phyloP scores from a whole-genome alignment of 2,797 vertebrate genomes.

The Xerus rutilus region DNA sequence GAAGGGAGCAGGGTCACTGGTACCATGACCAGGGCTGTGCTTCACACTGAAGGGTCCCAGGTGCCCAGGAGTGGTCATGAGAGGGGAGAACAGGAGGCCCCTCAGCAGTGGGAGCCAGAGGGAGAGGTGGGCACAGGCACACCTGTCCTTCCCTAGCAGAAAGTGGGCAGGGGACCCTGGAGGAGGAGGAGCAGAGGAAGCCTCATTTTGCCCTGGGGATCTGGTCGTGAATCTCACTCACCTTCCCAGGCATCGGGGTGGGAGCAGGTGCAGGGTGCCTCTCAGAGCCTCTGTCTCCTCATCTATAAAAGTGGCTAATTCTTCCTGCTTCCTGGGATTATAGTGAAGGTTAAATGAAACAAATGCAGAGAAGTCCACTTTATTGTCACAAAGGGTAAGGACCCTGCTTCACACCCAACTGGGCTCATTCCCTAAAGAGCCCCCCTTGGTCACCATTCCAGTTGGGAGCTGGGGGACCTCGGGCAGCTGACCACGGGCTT shows the following conservation, averaged over 20 bases:
- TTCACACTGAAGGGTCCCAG: background rate
- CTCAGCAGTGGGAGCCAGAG: background rate
- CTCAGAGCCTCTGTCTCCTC: background rate
- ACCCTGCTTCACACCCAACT: background rate
- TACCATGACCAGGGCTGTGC: background rate
- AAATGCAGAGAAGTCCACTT: background rate
- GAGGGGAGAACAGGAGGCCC: background rate
- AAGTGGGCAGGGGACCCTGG: background rate
- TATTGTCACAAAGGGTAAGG: background rate
- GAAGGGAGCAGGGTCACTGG: background rate
- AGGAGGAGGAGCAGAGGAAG: background rate
- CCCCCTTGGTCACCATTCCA: background rate
- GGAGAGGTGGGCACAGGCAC: background rate
- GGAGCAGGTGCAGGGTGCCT: too few species aligned
- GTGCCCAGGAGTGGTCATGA: background rate
- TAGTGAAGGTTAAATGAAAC: background rate
- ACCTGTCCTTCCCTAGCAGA: background rate
- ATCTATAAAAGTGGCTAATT: background rate
- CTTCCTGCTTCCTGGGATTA: background rate
- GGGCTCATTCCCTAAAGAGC: background rate
- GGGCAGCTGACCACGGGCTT: background rate
- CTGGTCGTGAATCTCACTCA: background rate
- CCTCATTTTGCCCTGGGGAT: background rate
- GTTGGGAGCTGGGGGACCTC: background rate
- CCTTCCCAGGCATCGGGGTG: too few species aligned